Evolutionary conservation across 2,888 invertebrate species (phyloP).

Genomic region (Xanthia icteritia): DNA sequence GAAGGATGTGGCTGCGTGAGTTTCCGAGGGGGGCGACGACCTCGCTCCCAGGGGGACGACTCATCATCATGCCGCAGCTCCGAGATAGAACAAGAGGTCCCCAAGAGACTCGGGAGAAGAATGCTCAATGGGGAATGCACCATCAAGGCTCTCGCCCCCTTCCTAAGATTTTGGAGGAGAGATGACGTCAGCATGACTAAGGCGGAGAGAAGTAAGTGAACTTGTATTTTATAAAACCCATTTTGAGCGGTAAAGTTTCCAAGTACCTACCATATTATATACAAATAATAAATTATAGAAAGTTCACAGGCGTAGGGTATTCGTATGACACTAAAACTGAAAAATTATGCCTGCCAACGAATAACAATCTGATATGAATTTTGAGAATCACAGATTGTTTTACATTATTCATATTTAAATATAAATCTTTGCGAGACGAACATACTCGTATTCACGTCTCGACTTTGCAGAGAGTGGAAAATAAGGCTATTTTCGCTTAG

Average conservation of each 20-base stretch:
- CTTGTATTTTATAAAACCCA: slow-evolving; percentile 3
- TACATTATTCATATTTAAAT: slow-evolving; percentile 41
- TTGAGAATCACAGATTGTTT: slow-evolving; percentile 40
- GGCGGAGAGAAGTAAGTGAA: slow-evolving; percentile 93
- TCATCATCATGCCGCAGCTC: slow-evolving; percentile 88
- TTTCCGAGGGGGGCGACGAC: slow-evolving; percentile 82
- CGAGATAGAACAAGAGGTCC: slow-evolving; percentile 88
- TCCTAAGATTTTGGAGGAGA: slow-evolving; percentile 92
- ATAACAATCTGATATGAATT: slow-evolving; percentile 33
- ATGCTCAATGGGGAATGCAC: slow-evolving; percentile 86
- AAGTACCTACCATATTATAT: not conserved
- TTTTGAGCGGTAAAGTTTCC: slow-evolving; percentile 3
- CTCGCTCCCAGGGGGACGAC: slow-evolving; percentile 84
- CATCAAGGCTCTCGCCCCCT: slow-evolving; percentile 90
- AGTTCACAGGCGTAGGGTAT: not conserved
- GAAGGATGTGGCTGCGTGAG: slow-evolving; percentile 89
- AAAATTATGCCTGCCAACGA: slow-evolving; percentile 17
- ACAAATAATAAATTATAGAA: slow-evolving; percentile 16
- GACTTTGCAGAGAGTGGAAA: slow-evolving; percentile 43
- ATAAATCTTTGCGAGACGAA: slow-evolving; percentile 21
- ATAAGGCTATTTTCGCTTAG: slow-evolving; percentile 37
- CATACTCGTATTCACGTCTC: slow-evolving; percentile 38
- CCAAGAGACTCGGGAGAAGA: slow-evolving; percentile 81
- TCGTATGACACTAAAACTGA: slow-evolving; percentile 22
- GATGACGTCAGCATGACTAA: slow-evolving; percentile 94